A percentile compares a stretch with the other conserved stretches of the same genome.
These are phyloP conservation scores for Lithobates sylvaticus DNA, from an alignment of 2,797 vertebrate genomes.

Conservation along the genomic window DNA sequence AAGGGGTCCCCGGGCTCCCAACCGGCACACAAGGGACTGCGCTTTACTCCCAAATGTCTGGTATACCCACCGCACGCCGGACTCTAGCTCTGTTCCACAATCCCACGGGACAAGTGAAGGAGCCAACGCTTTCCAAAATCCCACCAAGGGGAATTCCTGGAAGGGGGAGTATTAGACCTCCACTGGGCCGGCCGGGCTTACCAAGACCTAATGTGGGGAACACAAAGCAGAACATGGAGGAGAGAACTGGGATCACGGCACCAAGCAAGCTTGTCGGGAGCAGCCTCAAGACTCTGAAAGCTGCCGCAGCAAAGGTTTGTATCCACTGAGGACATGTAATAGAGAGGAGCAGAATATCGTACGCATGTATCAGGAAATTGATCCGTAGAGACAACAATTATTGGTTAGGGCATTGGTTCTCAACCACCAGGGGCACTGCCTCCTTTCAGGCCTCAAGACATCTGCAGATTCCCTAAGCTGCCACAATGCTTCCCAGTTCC, in stretches of 20 bases:
- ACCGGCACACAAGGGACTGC: neutral
- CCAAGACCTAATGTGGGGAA: neutral
- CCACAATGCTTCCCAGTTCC: no score
- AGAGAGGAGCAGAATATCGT: no score
- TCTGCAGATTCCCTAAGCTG: no score
- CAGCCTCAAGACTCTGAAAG: neutral
- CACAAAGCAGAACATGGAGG: neutral
- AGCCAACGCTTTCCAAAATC: neutral
- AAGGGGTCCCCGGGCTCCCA: no score
- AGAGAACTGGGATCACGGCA: neutral
- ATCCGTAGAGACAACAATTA: no score
- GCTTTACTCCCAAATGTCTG: neutral
- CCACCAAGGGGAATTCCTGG: conserved; percentile 30
- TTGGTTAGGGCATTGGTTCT: no score
- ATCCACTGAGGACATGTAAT: neutral
- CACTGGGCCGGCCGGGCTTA: neutral
- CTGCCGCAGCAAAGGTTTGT: conserved; percentile 34
- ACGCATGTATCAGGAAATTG: no score
- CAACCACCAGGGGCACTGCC: no score
- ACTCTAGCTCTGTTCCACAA: neutral
- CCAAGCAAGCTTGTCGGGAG: neutral
- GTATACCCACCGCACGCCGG: conserved; percentile 21
- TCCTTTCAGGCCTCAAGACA: no score
- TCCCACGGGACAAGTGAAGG: neutral
- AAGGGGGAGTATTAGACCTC: conserved; percentile 34